Percentiles rank a stretch among this genome's conserved stretches.
Evolutionary conservation across 2,113 vertebrate species (phyloP).

Genomic region (Mesembrinibis cayennensis): DNA sequence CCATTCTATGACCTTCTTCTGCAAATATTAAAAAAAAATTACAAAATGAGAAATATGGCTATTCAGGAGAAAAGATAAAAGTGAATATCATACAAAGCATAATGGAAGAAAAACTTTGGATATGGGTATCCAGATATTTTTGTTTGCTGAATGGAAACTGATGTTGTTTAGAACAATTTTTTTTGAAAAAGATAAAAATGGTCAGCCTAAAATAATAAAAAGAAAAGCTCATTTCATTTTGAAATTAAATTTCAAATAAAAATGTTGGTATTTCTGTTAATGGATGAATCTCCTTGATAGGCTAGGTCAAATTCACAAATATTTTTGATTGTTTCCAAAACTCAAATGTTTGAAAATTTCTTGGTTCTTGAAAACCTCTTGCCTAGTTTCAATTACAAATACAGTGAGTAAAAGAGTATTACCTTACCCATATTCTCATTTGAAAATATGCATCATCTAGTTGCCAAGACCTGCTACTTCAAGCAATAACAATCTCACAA

Average conservation of each 20-base stretch:
- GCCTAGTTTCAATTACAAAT: background rate
- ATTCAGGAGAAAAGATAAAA: background rate
- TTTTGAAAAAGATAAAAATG: background rate
- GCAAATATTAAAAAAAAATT: background rate
- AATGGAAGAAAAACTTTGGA: background rate
- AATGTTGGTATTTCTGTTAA: background rate
- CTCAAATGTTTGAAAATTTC: background rate
- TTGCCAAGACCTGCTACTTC: background rate
- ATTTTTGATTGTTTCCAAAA: background rate
- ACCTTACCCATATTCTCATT: background rate
- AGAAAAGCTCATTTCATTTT: accelerated
- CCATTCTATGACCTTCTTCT: background rate
- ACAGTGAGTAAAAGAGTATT: background rate
- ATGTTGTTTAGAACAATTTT: background rate
- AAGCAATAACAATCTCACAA: background rate
- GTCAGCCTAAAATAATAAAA: background rate
- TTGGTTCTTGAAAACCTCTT: background rate
- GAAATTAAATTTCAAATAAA: background rate
- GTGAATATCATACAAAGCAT: background rate
- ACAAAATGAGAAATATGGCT: background rate
- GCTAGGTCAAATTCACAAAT: background rate
- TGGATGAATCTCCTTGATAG: background rate
- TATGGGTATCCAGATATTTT: background rate
- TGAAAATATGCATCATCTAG: background rate
- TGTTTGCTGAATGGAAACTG: background rate